Percentiles rank a stretch among this genome's conserved stretches.
phyloP scores from a whole-genome alignment of 1,140 invertebrate genomes.

The Drosophila kurseongensis region DNA sequence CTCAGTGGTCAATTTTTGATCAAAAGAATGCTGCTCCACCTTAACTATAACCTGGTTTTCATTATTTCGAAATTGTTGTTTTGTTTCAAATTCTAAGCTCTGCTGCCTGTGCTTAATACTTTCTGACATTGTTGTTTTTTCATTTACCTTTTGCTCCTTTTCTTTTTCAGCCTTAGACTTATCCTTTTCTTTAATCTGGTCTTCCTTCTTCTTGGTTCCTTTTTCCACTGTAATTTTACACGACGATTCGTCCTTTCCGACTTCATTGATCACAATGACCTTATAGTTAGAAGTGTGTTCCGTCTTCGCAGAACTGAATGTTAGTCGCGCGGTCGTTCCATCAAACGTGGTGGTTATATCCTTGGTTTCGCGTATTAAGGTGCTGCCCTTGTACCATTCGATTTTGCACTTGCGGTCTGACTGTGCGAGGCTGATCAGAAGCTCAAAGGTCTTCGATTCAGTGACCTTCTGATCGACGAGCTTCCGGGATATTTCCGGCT shows the following conservation, averaged over 20 bases:
- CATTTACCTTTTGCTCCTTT: constrained; percentile 61
- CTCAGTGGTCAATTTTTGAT: neutral
- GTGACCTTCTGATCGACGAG: constrained; percentile 89
- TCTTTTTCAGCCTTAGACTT: constrained; percentile 71
- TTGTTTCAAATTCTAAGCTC: neutral
- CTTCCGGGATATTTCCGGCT: constrained; percentile 90
- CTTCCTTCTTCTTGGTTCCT: constrained; percentile 73
- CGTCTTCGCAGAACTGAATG: constrained; percentile 89
- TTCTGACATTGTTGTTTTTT: neutral
- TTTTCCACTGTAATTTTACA: constrained; percentile 89
- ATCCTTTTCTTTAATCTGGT: constrained; percentile 77
- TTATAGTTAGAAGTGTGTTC: constrained; percentile 91
- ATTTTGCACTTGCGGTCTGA: constrained; percentile 91
- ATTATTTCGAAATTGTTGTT: neutral
- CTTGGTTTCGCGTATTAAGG: constrained; percentile 89
- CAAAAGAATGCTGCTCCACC: neutral
- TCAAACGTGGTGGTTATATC: constrained; percentile 91
- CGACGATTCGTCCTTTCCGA: constrained; percentile 92
- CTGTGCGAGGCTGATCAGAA: constrained; percentile 89
- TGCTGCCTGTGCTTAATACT: neutral
- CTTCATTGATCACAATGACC: constrained; percentile 92
- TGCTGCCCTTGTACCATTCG: constrained; percentile 94
- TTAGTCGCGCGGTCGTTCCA: constrained; percentile 91
- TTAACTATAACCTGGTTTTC: neutral
- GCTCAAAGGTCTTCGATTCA: constrained; percentile 92